Base-by-base conservation (phyloP, 1,140 invertebrate species). In the Plectrocnemia conspersa region DNA sequence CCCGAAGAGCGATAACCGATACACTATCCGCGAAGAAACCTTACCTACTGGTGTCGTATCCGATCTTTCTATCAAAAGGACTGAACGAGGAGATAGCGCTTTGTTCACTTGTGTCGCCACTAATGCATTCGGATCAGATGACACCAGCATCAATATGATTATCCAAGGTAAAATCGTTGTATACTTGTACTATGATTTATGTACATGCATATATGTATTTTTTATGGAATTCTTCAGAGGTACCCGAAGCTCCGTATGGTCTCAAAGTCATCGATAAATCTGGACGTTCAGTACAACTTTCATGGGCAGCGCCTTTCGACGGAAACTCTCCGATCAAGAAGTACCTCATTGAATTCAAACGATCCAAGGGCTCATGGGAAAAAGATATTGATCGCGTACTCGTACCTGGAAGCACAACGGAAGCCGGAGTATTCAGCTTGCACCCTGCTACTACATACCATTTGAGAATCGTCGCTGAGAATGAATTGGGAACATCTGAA, bases 61-160 rank as follows among this genome's bases (percentile, higher is more conserved):
- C 18, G 90, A 91, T 63, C 74, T 96, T 21, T 92, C 90, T 60
- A 91, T 96, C 56, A 88, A 91, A 67, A 79, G 88, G 62, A 91
- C 90, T 22, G 90, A 93, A 74, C 76, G 92, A 66, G 83, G 82
- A 38, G 94, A 98, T 68, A 93, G 93, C 1, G 93, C 91, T 11
- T 74, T 95, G 2, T 97, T 96, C 68, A 95, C 91, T 21, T 98
- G 95, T 66, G 86, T 92, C 4, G 93, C 93, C 1, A 92, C 90
- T 3, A 98, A 98, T 73, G 86, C 89, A 16, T 94, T 96, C 70
- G 94, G 94, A 15, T 91, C 88, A 61, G 93, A 97, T 68, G 91
- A 96, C 64, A 93, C 93, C 11, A 93, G 89, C 67, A 94, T 96
- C 66, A 93, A 94, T 67, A 85, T 97, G 76, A 93, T 95, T 64